A percentile compares a stretch with the other conserved stretches of the same genome.
phyloP scores from a whole-genome alignment of 2,888 invertebrate species.

The Clepsis dumicolana region DNA sequence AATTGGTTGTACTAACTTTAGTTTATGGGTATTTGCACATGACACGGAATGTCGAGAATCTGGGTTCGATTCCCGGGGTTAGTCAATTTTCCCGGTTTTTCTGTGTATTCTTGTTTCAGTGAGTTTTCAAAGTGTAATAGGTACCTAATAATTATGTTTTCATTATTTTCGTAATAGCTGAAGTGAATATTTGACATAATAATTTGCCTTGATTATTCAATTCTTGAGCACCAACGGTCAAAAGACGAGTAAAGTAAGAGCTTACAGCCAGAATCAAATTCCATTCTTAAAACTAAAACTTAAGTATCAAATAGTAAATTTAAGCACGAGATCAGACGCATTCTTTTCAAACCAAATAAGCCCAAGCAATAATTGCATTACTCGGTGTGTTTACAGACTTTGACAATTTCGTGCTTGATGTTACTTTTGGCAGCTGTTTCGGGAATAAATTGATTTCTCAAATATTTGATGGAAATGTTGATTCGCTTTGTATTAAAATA shows the following conservation, averaged over 20 bases:
- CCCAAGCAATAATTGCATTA: conserved; percentile 14
- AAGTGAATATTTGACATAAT: background rate
- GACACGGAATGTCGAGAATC: too few species aligned
- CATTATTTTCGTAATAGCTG: background rate
- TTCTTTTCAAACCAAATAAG: conserved; percentile 1
- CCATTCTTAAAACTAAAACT: background rate
- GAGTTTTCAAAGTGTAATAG: too few species aligned
- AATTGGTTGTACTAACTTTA: too few species aligned
- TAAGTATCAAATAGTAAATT: background rate
- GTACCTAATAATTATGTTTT: too few species aligned
- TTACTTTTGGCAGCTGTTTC: conserved; percentile 45
- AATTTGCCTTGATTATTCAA: background rate
- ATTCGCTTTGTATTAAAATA: conserved; percentile 24
- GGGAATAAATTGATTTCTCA: conserved; percentile 45
- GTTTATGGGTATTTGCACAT: too few species aligned
- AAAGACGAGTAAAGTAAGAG: background rate
- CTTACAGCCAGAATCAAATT: background rate
- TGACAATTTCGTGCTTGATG: conserved; percentile 19
- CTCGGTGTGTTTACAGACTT: conserved; percentile 9
- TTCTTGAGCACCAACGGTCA: background rate
- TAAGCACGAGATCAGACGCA: background rate
- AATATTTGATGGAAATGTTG: conserved; percentile 28
- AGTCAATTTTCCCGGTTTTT: too few species aligned
- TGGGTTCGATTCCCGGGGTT: too few species aligned
- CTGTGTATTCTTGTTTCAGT: too few species aligned